Base-by-base conservation (phyloP, 1,140 invertebrate species). In the Leptopilina clavipes region DNA sequence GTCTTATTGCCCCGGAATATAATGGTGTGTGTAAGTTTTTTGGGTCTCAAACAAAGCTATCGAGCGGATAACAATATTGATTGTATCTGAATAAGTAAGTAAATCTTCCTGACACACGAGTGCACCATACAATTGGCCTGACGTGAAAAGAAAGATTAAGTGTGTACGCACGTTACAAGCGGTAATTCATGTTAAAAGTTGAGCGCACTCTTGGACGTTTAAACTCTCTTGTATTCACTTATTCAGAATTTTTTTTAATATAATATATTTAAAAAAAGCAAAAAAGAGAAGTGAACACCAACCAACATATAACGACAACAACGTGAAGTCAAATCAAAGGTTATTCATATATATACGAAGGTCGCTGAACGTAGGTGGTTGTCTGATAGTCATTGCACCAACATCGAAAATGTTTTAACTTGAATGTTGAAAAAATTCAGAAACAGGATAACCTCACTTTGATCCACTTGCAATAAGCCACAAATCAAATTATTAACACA, bases 41-140 rank as follows among this genome's bases (percentile, higher is more conserved):
- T 65, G 59, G 59, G 59, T 37, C 59, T 65, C 59, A 65, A 65
- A 65, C 22, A 65, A 65, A 65, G 25, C 59, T 65, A 65, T 65
- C 59, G 59, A 65, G 59, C 11, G 59, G 59, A 65, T 65, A 65
- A 65, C 59, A 65, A 65, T 65, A 65, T 65, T 65, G 59, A 65
- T 31, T 65, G 59, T 65, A 65, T 22, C 59, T 65, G 59, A 65
- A 31, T 65, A 65, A 65, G 59, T 65, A 37, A 65, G 59, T 65
- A 65, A 65, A 65, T 65, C 59, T 65, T 65, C 59, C 59, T 65
- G 59, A 65, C 59, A 37, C 25, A 65, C 12, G 59, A 65, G 59
- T 65, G 59, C 59, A 65, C 59, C 59, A 31, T 65, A 65, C 25
- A 65, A 65, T 65, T 65, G 59, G 59, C 12, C 59, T 65, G 59